These are phyloP conservation scores for Parnassius glacialis DNA, from an alignment of 2,888 invertebrate genomes.

Conservation along the genomic window DNA sequence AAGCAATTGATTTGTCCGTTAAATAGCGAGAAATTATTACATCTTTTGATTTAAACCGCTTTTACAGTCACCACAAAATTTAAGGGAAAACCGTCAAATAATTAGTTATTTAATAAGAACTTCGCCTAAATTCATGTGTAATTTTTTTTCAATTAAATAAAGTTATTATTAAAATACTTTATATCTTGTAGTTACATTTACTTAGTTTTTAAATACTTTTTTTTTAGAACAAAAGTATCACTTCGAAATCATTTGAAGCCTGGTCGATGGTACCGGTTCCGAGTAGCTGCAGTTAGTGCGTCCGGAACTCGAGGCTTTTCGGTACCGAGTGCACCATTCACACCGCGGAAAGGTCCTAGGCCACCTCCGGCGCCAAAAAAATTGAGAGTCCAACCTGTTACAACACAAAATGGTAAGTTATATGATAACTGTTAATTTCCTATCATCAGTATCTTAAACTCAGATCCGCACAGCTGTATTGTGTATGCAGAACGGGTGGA, in stretches of 20 bases:
- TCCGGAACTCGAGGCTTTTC: constrained; percentile 88
- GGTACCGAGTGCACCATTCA: constrained; percentile 80
- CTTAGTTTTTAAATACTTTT: constrained; percentile 27
- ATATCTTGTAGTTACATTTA: background rate
- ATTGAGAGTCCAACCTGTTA: constrained; percentile 77
- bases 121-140: too few species aligned
- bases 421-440: background rate
- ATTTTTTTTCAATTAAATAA: too few species aligned
- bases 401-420: constrained; percentile 52
- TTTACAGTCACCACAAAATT: too few species aligned
- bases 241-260: constrained; percentile 82
- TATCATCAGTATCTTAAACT: background rate
- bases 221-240: constrained; percentile 75
- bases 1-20: constrained; percentile 10
- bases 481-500: too few species aligned
- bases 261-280: constrained; percentile 89
- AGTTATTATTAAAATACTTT: too few species aligned
- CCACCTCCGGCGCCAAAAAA: constrained; percentile 83
- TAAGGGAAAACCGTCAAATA: too few species aligned
- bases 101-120: too few species aligned
- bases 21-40: background rate
- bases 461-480: too few species aligned
- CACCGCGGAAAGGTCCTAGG: constrained; percentile 79
- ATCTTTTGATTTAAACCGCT: background rate
- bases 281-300: constrained; percentile 87